Evolutionary conservation across 92 coral and sea anemone genomes (phyloP), one percentile per base, ranked within the genome.

Genomic region (Umimayanthus chanpuru): DNA sequence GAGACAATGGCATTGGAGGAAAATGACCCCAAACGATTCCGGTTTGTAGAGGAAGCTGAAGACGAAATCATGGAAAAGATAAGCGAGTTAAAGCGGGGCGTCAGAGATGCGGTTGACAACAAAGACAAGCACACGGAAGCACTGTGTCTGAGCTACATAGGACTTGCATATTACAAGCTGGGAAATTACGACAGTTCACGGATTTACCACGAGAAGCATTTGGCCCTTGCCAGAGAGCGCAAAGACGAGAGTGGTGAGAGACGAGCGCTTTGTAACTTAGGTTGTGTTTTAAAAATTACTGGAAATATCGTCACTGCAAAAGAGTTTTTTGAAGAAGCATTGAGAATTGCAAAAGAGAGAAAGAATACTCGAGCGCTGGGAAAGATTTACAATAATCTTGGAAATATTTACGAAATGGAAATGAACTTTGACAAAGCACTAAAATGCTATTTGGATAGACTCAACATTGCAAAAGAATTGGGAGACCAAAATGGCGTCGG

Each of bases 21-120:
- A 81, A 97, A 95, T 87, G 99, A 97, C 56, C 99, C 99, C 1
- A 97, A 95, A 71, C 94, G 92, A 89, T 97, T 93, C 89, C 94
- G 99, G 40, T 87, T 94, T 81, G 94, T 95, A 25, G 94, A 92
- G 73, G 98, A 97, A 47, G 89, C 88, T 1, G 96, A 97, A 36
- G 96, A 93, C 36, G 98, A 94, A 85, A 79, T 97, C 36, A 88
- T 70, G 43, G 91, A 68, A 71, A 95, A 96, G 88, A 91, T 97
- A 87, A 89, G 82, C 23, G 98, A 97, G 58, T 81, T 97, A 23
- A 93, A 91, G 86, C 81, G 82, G 23, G 85, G 92, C 20, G 84
- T 93, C 28, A 89, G 83, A 28, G 96, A 95, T 20, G 98, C 98
- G 15, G 55, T 93, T 20, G 94, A 97, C 30, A 92, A 93, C 30